Evolutionary conservation across 2,113 vertebrate species (phyloP).

Genomic region (Salminus brasiliensis): DNA sequence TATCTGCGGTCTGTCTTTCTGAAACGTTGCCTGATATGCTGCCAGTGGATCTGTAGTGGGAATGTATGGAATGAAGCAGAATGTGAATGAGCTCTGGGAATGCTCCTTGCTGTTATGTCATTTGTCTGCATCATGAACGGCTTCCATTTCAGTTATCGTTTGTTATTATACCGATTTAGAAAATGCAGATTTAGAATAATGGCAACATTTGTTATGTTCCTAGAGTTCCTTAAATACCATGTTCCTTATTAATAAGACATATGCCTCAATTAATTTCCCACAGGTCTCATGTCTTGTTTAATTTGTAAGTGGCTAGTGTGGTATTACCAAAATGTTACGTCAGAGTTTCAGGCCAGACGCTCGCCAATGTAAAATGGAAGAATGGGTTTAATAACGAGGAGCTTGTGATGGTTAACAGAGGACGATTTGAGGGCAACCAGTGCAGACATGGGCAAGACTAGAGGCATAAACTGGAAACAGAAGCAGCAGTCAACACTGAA

Average conservation of each 20-base stretch:
- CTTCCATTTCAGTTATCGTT: too few species aligned
- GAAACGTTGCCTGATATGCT: slow-evolving; percentile 47
- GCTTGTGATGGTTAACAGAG: too few species aligned
- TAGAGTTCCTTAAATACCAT: not conserved
- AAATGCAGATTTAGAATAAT: not conserved
- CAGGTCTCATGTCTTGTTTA: not conserved
- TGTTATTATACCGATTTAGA: not conserved
- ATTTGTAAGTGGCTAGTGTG: not conserved
- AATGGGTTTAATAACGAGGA: too few species aligned
- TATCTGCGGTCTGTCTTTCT: slow-evolving; percentile 47
- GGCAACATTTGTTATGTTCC: not conserved
- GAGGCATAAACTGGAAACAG: too few species aligned
- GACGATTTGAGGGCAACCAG: too few species aligned
- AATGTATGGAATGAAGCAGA: too few species aligned
- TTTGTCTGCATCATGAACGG: not conserved
- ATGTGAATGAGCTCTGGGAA: not conserved
- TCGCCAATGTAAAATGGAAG: too few species aligned
- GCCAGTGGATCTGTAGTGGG: not conserved
- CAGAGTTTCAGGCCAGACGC: too few species aligned
- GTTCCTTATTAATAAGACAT: not conserved
- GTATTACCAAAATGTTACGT: too few species aligned
- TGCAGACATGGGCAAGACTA: too few species aligned
- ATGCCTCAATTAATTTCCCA: not conserved
- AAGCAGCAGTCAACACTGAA: too few species aligned
- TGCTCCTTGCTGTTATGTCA: not conserved